Evolutionary conservation across 2,888 invertebrate species (phyloP), one percentile per base, ranked within the genome.

Genomic region (Lochmaea capreae): DNA sequence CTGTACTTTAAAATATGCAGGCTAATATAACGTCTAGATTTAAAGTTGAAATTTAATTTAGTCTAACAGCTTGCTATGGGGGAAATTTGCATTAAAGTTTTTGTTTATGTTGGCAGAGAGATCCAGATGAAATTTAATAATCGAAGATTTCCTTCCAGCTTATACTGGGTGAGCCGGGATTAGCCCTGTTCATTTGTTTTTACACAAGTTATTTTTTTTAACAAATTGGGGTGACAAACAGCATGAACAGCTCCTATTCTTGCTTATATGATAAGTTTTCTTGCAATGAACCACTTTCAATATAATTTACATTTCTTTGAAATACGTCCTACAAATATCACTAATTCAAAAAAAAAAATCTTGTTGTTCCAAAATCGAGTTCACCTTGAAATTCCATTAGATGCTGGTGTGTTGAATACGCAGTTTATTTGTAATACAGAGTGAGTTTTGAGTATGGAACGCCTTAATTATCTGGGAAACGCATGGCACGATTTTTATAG

Each of bases 21-120:
- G 71, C 73, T 71, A 39, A 76, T 76, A 78, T 77, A 73, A 73
- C 73, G 75, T 77, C 76, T 76, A 77, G 77, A 77, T 77, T 76
- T 76, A 77, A 79, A 79, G 76, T 78, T 77, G 76, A 76, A 79
- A 79, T 78, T 80, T 77, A 79, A 79, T 79, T 79, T 79, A 77
- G 75, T 79, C 73, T 78, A 76, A 76, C 76, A 70, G 77, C 77
- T 72, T 72, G 74, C 72, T 70, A 49, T 75, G 43, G 77, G 80
- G 79, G 76, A 77, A 72, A 71, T 76, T 75, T 49, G 70, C 76
- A 78, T 77, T 76, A 71, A 77, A 77, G 74, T 79, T 80, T 80
- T 79, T 80, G 80, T 80, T 80, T 80, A 79, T 78, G 77, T 80
- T 79, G 75, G 78, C 76, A 59, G 63, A 71, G 76, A 76, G 76